A percentile compares a stretch with the other conserved stretches of the same genome.
Evolutionary conservation across 2,797 vertebrate species (phyloP).

Genomic region (Anabacerthia variegaticeps): DNA sequence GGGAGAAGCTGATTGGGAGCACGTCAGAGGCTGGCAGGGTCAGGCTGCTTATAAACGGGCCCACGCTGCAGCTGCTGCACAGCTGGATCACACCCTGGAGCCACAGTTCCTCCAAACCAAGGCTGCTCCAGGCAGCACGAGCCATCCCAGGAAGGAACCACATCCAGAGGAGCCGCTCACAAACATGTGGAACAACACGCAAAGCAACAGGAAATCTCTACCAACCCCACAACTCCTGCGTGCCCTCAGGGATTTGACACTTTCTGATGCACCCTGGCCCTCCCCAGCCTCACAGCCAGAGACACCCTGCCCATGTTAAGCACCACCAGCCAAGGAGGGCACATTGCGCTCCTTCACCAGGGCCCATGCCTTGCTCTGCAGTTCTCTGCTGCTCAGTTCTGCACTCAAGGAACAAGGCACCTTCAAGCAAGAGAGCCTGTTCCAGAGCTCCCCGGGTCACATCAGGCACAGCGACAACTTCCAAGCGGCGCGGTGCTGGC

Average conservation of each 20-base stretch:
- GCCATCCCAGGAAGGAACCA: not conserved
- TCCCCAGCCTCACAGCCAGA: not conserved
- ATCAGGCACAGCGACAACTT: not conserved
- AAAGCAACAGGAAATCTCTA: not conserved
- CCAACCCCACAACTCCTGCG: not conserved
- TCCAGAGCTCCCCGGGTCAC: not conserved
- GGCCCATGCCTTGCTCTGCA: accelerated
- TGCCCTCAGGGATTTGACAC: not conserved
- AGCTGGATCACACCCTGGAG: not conserved
- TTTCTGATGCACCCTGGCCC: not conserved
- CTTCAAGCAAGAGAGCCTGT: accelerated
- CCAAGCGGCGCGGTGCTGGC: accelerated
- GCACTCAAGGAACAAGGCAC: not conserved
- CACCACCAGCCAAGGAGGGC: not conserved
- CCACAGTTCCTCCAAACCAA: not conserved
- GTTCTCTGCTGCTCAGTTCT: not conserved
- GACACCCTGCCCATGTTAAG: accelerated
- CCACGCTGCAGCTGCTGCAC: not conserved
- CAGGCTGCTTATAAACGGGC: not conserved
- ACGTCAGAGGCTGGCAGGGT: accelerated
- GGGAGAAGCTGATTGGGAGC: not conserved
- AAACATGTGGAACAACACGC: not conserved
- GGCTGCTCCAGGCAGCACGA: not conserved
- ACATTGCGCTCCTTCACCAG: not conserved
- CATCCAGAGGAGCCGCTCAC: not conserved